A percentile compares a stretch with the other conserved stretches of the same genome.
These are phyloP conservation scores for Tenualosa ilisha DNA, from an alignment of 2,797 vertebrate species.

Conservation along the genomic window DNA sequence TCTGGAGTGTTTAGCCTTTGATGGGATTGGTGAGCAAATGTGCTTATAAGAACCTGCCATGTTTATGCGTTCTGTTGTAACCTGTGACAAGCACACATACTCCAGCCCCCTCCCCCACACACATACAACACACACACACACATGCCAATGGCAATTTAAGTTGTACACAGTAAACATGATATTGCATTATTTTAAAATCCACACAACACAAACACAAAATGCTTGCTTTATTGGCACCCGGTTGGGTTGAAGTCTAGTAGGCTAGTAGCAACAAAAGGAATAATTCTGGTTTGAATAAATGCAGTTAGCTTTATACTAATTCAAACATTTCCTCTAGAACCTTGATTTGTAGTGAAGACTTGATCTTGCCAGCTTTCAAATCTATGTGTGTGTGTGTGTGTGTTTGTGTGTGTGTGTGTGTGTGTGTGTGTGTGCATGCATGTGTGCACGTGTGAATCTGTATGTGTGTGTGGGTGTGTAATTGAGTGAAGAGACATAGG, in stretches of 20 bases:
- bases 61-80: background rate
- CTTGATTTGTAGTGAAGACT: background rate
- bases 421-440: background rate
- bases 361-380: background rate
- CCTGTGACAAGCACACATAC: background rate
- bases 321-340: background rate
- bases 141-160: too few species aligned
- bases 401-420: background rate
- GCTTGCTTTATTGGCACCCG: background rate
- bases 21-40: too few species aligned
- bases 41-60: background rate
- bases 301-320: background rate
- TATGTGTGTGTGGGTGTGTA: background rate
- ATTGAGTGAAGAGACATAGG: background rate
- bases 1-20: background rate
- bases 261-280: background rate
- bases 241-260: background rate
- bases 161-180: too few species aligned
- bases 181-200: too few species aligned
- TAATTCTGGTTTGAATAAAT: background rate
- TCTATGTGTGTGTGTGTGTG: background rate
- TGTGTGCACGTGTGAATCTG: background rate
- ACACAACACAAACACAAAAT: background rate
- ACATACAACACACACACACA: too few species aligned
- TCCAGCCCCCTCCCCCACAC: background rate